Evolutionary conservation across 2,888 invertebrate species (phyloP).

Genomic region (Fragum fragum): DNA sequence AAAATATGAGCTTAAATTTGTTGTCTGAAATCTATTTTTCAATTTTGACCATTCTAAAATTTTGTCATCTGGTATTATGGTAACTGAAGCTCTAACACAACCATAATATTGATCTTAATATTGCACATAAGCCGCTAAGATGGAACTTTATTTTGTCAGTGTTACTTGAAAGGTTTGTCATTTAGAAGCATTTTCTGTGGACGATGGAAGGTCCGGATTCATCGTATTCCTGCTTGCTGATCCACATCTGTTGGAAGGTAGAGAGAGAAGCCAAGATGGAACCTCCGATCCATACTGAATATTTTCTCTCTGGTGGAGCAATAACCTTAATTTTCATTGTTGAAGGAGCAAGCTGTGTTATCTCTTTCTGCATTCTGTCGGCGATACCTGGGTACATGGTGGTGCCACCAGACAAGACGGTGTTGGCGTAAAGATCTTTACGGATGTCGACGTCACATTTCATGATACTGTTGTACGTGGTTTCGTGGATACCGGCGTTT

Average conservation of each 20-base stretch:
- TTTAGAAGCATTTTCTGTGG: slow-evolving; percentile 29
- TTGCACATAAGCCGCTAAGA: slow-evolving; percentile 17
- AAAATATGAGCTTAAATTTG: not conserved
- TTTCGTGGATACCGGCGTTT: slow-evolving; percentile 61
- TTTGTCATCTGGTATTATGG: too few species aligned
- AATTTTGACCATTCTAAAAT: not conserved
- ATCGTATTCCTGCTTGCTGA: slow-evolving; percentile 27
- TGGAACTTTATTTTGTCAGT: too few species aligned
- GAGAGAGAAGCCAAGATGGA: slow-evolving; percentile 21
- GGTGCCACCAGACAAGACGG: slow-evolving; percentile 95
- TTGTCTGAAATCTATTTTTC: slow-evolving; percentile 1
- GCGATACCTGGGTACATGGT: slow-evolving; percentile 94
- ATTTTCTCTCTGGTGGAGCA: slow-evolving; percentile 26
- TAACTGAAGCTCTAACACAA: too few species aligned
- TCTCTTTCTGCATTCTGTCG: slow-evolving; percentile 93
- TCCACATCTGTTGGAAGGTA: slow-evolving; percentile 28
- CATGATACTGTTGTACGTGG: slow-evolving; percentile 25
- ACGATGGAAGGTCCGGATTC: slow-evolving; percentile 31
- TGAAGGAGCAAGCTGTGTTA: slow-evolving; percentile 93
- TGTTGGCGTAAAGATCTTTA: slow-evolving; percentile 27
- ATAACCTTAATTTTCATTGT: slow-evolving; percentile 75
- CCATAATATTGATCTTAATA: too few species aligned
- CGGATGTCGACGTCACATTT: slow-evolving; percentile 27
- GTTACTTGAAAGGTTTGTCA: too few species aligned
- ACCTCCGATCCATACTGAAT: slow-evolving; percentile 25